Percentiles rank a stretch among this genome's conserved stretches.
Evolutionary conservation across 1,140 invertebrate genomes (phyloP).

Genomic region (Archivesica marissinica): DNA sequence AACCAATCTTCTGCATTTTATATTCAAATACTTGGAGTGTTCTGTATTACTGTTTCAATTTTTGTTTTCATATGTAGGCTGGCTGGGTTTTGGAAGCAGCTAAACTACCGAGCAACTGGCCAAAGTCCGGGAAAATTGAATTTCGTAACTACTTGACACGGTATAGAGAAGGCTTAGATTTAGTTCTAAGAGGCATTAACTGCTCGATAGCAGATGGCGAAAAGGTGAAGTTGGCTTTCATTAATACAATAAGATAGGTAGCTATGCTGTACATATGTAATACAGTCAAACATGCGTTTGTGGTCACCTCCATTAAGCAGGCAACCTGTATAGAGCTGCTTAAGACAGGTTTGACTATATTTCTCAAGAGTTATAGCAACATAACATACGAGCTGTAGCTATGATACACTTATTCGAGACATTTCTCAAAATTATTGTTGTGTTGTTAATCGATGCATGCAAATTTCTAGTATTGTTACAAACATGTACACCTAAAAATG

Average conservation of each 20-base stretch:
- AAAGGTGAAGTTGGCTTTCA: slow-evolving; percentile 82
- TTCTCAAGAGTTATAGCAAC: not conserved
- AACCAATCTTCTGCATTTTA: no score
- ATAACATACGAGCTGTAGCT: not conserved
- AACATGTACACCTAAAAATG: no score
- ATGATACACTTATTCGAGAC: no score
- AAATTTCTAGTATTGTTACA: no score
- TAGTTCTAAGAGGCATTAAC: slow-evolving; percentile 77
- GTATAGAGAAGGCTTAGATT: slow-evolving; percentile 77
- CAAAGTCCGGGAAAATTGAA: slow-evolving; percentile 87
- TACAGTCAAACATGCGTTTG: not conserved
- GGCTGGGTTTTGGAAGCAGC: slow-evolving; percentile 64
- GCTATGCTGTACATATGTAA: no score
- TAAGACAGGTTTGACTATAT: not conserved
- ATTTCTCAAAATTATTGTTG: no score
- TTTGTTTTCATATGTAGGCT: slow-evolving; percentile 61
- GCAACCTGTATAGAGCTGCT: not conserved
- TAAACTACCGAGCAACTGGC: slow-evolving; percentile 69
- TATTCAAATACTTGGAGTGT: no score
- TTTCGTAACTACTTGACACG: slow-evolving; percentile 88
- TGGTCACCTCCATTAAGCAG: not conserved
- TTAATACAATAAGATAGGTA: no score
- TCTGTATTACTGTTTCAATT: no score
- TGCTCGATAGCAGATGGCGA: slow-evolving; percentile 75
- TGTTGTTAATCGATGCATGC: no score